Percentiles rank a stretch among this genome's conserved stretches.
Evolutionary conservation across 2,888 invertebrate genomes (phyloP).

Genomic region (Drosophila testacea): DNA sequence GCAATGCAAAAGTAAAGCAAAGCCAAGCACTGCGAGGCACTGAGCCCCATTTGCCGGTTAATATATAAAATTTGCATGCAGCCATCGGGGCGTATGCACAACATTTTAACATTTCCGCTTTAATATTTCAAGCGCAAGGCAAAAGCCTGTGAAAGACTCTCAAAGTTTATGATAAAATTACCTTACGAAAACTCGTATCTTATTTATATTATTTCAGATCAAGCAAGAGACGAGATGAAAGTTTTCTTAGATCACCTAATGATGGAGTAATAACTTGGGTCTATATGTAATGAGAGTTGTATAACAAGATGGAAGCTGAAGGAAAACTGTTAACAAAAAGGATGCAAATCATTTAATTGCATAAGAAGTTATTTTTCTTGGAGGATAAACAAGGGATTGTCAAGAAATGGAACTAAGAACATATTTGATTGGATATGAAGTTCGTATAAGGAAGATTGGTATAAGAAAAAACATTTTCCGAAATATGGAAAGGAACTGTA

Average conservation of each 20-base stretch:
- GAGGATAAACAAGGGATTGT: no score
- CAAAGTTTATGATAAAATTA: conserved; percentile 7
- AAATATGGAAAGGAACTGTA: not conserved
- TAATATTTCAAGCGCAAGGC: conserved; percentile 58
- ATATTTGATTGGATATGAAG: not conserved
- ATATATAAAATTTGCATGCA: conserved; percentile 74
- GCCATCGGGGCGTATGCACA: conserved; percentile 79
- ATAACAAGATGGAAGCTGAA: not conserved
- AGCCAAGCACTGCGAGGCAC: conserved; percentile 39
- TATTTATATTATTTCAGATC: conserved; percentile 9
- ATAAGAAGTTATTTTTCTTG: not conserved
- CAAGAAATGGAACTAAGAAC: no score
- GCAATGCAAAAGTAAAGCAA: conserved; percentile 10
- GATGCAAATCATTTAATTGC: not conserved
- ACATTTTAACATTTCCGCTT: conserved; percentile 75
- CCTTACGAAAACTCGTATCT: conserved; percentile 6
- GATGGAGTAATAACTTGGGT: not conserved
- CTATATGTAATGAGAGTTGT: not conserved
- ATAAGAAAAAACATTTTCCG: not conserved
- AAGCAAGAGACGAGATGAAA: not conserved
- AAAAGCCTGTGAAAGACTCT: conserved; percentile 8
- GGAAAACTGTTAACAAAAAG: not conserved
- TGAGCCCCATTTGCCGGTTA: conserved; percentile 53
- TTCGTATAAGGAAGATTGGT: not conserved
- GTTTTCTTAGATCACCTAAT: not conserved